phyloP scores from a whole-genome alignment of 64 coral and sea anemone genomes.

The Dendrophyllia cribrosa region DNA sequence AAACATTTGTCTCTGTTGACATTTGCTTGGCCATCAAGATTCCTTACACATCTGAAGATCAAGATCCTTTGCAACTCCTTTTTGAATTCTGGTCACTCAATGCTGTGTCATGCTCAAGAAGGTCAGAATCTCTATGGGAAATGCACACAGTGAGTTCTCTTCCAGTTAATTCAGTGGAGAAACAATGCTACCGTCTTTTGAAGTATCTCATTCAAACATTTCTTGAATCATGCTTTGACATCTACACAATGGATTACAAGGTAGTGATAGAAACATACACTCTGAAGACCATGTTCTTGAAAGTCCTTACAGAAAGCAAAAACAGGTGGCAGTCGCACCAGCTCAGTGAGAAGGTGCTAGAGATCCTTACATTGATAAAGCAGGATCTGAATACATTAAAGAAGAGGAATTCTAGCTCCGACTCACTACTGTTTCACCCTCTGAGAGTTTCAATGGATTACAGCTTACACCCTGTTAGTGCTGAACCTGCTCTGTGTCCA shows the following conservation, averaged over 20 bases:
- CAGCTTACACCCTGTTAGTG: constrained; percentile 40
- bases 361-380: constrained; percentile 52
- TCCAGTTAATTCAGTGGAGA: constrained; percentile 3
- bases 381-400: constrained; percentile 29
- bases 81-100: constrained; percentile 73
- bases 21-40: constrained; percentile 67
- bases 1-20: constrained; percentile 59
- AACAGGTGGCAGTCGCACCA: constrained; percentile 36
- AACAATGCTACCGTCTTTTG: constrained; percentile 44
- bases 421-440: constrained; percentile 9
- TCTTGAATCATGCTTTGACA: constrained; percentile 52
- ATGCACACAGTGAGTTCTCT: background rate
- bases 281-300: constrained; percentile 60
- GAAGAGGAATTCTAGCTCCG: background rate
- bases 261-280: constrained; percentile 64
- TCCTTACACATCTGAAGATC: background rate
- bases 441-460: constrained; percentile 54
- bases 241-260: constrained; percentile 61
- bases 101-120: constrained; percentile 30
- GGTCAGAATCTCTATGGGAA: constrained; percentile 28
- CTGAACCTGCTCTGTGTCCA: constrained; percentile 51
- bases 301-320: constrained; percentile 38
- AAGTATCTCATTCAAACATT: constrained; percentile 67
- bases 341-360: constrained; percentile 25
- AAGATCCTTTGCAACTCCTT: constrained; percentile 40